phyloP scores from a whole-genome alignment of 2,888 invertebrate species.

The Empis livida region DNA sequence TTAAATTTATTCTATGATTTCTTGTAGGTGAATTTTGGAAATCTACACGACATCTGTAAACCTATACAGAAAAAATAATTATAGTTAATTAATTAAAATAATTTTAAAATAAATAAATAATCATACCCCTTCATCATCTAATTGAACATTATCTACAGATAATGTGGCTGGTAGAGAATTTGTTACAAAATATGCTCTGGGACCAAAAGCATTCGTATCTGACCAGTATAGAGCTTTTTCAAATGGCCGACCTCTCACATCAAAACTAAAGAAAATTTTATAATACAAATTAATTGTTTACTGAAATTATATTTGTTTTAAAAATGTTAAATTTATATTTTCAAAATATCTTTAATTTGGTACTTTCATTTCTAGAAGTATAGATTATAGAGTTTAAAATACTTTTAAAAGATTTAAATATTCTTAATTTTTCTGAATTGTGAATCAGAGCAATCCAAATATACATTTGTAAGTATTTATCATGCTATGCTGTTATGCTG shows the following conservation, averaged over 20 bases:
- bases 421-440: too few species aligned
- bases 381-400: too few species aligned
- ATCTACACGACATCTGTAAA: conserved; percentile 80
- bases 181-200: conserved; percentile 72
- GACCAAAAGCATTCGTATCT: conserved; percentile 68
- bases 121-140: conserved; percentile 68
- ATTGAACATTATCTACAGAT: conserved; percentile 68
- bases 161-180: conserved; percentile 68
- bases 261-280: conserved; percentile 56
- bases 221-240: conserved; percentile 75
- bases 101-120: conserved; percentile 17
- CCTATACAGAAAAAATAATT: conserved; percentile 18
- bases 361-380: too few species aligned
- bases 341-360: too few species aligned
- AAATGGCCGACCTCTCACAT: conserved; percentile 70
- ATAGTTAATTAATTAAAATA: background rate
- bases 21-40: conserved; percentile 80
- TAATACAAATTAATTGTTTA: too few species aligned
- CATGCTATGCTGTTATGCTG: too few species aligned
- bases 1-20: conserved; percentile 76
- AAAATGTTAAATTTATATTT: too few species aligned
- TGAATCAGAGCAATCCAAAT: too few species aligned
- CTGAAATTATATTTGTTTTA: too few species aligned
- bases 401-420: too few species aligned
- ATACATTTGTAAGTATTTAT: too few species aligned